These are phyloP conservation scores for Coreius guichenoti DNA, from an alignment of 2,797 vertebrate genomes.

Conservation along the genomic window DNA sequence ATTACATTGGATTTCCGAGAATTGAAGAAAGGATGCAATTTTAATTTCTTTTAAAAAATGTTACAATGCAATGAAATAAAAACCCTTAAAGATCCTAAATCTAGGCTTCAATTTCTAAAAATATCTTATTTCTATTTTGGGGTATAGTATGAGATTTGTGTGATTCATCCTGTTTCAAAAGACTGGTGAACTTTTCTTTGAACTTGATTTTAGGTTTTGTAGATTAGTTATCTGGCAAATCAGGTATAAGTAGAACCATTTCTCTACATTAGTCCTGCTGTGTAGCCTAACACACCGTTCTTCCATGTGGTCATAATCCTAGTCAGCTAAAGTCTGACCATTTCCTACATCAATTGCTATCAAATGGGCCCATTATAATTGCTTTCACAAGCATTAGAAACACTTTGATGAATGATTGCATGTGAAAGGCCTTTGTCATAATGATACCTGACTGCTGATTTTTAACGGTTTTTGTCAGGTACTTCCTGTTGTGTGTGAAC, in stretches of 20 bases:
- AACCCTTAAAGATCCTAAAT: not conserved
- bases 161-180: not conserved
- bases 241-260: not conserved
- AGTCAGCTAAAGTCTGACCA: not conserved
- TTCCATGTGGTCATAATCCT: slow-evolving; percentile 1
- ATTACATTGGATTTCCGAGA: not conserved
- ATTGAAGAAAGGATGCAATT: not conserved
- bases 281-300: not conserved
- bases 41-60: not conserved
- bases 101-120: not conserved
- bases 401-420: not conserved
- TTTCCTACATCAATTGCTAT: not conserved
- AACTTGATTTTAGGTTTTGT: not conserved
- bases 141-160: not conserved
- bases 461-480: slow-evolving; percentile 77
- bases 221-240: not conserved
- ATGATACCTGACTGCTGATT: not conserved
- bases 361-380: not conserved
- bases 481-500: slow-evolving; percentile 97
- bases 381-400: not conserved
- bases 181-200: slow-evolving; percentile 28
- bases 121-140: not conserved
- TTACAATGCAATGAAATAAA: not conserved
- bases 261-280: not conserved
- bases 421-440: not conserved